Evolutionary conservation across 2,113 vertebrate genomes (phyloP).

Genomic region (Pluvianellus socialis): DNA sequence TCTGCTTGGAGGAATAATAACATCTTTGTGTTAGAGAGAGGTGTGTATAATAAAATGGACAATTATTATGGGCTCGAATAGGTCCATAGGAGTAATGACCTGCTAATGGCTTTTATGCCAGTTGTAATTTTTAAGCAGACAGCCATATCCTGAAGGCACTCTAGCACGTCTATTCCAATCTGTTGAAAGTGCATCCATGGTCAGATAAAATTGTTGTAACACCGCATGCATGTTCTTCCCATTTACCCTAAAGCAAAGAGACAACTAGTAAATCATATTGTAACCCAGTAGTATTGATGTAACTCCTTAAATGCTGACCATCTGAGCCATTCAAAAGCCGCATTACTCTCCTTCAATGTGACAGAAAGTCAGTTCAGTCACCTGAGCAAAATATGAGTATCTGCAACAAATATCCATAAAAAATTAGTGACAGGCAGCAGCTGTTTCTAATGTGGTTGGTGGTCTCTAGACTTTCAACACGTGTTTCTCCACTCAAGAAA

Average conservation of each 20-base stretch:
- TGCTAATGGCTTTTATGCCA: not conserved
- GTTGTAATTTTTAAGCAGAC: constrained; percentile 10
- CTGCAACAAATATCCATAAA: not conserved
- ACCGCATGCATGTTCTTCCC: not conserved
- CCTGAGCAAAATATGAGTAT: not conserved
- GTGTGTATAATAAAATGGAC: not conserved
- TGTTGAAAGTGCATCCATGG: not conserved
- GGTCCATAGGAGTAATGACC: not conserved
- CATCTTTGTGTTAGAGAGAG: not conserved
- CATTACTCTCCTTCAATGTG: not conserved
- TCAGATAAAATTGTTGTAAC: not conserved
- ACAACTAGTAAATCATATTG: not conserved
- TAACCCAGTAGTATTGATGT: not conserved
- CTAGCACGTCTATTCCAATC: not conserved
- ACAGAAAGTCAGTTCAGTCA: not conserved
- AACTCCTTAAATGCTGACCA: not conserved
- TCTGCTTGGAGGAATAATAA: not conserved
- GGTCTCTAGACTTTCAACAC: not conserved
- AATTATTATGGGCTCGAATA: not conserved
- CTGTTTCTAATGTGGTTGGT: not conserved
- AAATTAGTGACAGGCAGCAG: not conserved
- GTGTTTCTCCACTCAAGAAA: not conserved
- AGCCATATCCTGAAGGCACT: not conserved
- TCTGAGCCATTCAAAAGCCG: not conserved
- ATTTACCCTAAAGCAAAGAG: not conserved